A percentile compares a stretch with the other conserved stretches of the same genome.
These are phyloP conservation scores for Himalopsyche tibetana DNA, from an alignment of 2,888 invertebrate genomes.

Conservation along the genomic window DNA sequence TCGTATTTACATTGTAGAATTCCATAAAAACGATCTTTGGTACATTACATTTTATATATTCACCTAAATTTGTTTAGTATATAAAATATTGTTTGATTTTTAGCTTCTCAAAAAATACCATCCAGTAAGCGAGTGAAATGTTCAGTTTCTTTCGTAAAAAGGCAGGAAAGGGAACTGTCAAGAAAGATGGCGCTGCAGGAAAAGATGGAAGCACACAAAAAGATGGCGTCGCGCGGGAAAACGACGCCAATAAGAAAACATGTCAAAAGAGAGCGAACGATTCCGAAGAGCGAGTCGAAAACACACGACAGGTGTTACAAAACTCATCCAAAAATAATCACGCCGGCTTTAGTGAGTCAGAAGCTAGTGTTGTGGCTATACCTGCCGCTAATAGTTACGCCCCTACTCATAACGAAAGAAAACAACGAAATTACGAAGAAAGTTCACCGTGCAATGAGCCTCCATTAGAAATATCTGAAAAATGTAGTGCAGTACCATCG, in stretches of 20 bases:
- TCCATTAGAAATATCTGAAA: neutral
- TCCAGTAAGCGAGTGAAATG: slow-evolving; percentile 53
- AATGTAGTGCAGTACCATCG: neutral
- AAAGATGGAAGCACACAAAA: slow-evolving; percentile 35
- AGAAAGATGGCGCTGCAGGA: slow-evolving; percentile 44
- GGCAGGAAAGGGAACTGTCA: slow-evolving; percentile 48
- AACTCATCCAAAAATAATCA: slow-evolving; percentile 54
- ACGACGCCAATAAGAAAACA: slow-evolving; percentile 38
- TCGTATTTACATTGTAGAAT: neutral
- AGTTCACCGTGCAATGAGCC: neutral
- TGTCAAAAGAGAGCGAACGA: slow-evolving; percentile 46
- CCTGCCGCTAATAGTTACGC: slow-evolving; percentile 29
- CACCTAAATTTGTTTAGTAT: neutral
- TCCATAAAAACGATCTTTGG: neutral
- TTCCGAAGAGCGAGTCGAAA: slow-evolving; percentile 28
- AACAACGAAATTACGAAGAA: slow-evolving; percentile 35
- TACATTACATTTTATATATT: neutral
- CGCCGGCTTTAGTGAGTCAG: slow-evolving; percentile 41
- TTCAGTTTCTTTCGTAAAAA: slow-evolving; percentile 62
- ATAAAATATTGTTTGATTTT: neutral
- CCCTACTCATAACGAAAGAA: slow-evolving; percentile 38
- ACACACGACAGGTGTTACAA: slow-evolving; percentile 53
- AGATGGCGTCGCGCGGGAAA: slow-evolving; percentile 44
- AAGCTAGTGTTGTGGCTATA: slow-evolving; percentile 38
- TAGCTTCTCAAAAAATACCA: slow-evolving; percentile 28